Percentiles rank a stretch among this genome's conserved stretches.
Conservation (phyloP, 2,797 vertebrate species). For the Dendrocincla fuliginosa region DNA sequence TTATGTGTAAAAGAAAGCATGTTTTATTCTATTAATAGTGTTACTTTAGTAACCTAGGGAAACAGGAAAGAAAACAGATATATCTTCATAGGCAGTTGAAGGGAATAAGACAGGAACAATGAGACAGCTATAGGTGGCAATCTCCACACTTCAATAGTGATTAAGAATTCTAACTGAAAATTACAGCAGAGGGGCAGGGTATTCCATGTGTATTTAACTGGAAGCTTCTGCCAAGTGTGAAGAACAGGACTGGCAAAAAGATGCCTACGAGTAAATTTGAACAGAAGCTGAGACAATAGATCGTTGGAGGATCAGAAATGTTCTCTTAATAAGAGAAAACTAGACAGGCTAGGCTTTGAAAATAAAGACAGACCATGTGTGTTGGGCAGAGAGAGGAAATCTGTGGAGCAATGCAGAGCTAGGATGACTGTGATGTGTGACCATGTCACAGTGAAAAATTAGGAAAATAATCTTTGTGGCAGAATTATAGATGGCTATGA, state of each 20-base stretch:
- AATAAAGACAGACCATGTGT: neutral
- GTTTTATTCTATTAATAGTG: neutral
- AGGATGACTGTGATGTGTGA: neutral
- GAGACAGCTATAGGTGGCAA: neutral
- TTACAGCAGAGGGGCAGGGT: neutral
- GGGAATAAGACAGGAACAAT: neutral
- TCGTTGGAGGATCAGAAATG: neutral
- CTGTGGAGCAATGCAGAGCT: neutral
- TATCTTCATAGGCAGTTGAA: neutral
- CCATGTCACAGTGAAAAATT: conserved; percentile 22
- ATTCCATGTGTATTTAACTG: neutral
- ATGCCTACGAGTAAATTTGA: neutral
- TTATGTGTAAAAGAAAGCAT: neutral
- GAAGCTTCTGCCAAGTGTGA: neutral
- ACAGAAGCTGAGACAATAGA: neutral
- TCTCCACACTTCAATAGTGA: neutral
- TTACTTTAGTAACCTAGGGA: neutral
- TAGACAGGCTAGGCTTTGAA: neutral
- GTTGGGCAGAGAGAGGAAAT: neutral
- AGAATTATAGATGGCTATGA: conserved; percentile 25
- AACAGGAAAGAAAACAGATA: neutral
- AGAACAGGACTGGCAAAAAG: neutral
- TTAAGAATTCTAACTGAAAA: neutral
- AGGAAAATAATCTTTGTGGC: conserved; percentile 46
- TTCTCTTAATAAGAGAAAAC: neutral